Percentiles rank a stretch among this genome's conserved stretches.
Evolutionary conservation across 1,140 invertebrate genomes (phyloP).

Genomic region (Globodera ellingtonae): DNA sequence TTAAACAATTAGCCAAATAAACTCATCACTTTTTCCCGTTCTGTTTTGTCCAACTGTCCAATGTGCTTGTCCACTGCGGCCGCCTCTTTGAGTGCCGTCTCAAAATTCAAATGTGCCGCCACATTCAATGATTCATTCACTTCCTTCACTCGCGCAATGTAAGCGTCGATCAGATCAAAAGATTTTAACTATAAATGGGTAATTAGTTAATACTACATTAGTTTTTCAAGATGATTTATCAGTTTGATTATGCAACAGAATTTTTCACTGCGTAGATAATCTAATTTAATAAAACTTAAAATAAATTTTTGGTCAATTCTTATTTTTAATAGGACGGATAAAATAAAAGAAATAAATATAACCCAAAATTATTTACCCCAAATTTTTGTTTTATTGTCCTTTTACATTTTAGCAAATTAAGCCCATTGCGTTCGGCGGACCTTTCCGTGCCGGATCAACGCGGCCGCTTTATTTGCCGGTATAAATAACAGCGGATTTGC

Average conservation of each 20-base stretch:
- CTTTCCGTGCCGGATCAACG: slow-evolving; percentile 46
- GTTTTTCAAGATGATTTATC: neutral
- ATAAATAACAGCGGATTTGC: slow-evolving; percentile 46
- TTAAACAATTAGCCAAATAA: neutral
- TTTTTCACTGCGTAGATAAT: neutral
- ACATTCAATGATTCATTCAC: slow-evolving; percentile 55
- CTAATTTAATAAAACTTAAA: neutral
- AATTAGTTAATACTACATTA: no score
- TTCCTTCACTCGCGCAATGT: slow-evolving; percentile 54
- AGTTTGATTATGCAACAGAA: neutral
- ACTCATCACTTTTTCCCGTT: neutral
- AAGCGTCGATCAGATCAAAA: slow-evolving; percentile 44
- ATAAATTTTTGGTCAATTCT: slow-evolving; percentile 3
- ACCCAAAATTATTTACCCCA: no score
- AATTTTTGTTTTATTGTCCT: no score
- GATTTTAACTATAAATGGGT: slow-evolving; percentile 18
- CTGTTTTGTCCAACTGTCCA: slow-evolving; percentile 30
- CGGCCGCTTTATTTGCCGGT: slow-evolving; percentile 49
- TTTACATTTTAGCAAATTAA: no score
- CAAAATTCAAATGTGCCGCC: slow-evolving; percentile 53
- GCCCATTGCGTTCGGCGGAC: slow-evolving; percentile 24
- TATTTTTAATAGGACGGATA: no score
- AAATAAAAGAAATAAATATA: no score
- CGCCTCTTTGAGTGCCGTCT: slow-evolving; percentile 50
- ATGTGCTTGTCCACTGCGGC: slow-evolving; percentile 40